Base-by-base conservation (phyloP, 1,140 invertebrate genomes). In the Bombus cullumanus region DNA sequence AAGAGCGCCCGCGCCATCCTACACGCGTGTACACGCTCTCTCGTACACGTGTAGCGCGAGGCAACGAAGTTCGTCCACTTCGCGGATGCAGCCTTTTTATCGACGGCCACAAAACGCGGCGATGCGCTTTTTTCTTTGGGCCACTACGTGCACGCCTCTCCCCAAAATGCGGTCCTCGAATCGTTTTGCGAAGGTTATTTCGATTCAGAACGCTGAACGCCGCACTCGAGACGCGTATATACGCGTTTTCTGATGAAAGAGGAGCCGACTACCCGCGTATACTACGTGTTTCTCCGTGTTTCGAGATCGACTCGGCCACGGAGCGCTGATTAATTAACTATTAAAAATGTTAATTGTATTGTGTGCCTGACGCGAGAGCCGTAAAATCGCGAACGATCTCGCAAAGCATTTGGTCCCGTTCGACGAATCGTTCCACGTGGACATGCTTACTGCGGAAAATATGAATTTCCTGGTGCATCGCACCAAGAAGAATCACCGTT, bases 61-160 rank as follows among this genome's bases (percentile, higher is more conserved):
- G 9, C 18, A 53, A 62, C 78, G 62, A 73, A 80, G 86, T 83
- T 43, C 37, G 68, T 75, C 83, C 83, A 86, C 86, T 83, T 80
- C 89, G 86, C 75, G 86, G 69, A 84, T 85, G 86, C 81, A 74
- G 82, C 86, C 75, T 77, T 87, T 85, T 87, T 87, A 83, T 87
- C 82, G 71, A 74, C 76, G 82, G 75, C 85, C 81, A 86, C 81
- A 84, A 83, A 85, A 81, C 84, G 53, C 84, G 47, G 66, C 74
- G 81, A 88, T 85, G 87, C 84, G 71, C 74, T 75, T 81, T 84
- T 71, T 85, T 62, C 18, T 81, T 72, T 28, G 68, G 39, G 43
- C 83, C 66, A 71, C 15, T 39, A 59, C 34, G 39, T n/a, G 79
- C 84, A 43, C 43, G 31, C 82, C 43, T 28, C 13, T 25, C 13